phyloP scores from a whole-genome alignment of 2,888 invertebrate species.

The Drosophila recens region DNA sequence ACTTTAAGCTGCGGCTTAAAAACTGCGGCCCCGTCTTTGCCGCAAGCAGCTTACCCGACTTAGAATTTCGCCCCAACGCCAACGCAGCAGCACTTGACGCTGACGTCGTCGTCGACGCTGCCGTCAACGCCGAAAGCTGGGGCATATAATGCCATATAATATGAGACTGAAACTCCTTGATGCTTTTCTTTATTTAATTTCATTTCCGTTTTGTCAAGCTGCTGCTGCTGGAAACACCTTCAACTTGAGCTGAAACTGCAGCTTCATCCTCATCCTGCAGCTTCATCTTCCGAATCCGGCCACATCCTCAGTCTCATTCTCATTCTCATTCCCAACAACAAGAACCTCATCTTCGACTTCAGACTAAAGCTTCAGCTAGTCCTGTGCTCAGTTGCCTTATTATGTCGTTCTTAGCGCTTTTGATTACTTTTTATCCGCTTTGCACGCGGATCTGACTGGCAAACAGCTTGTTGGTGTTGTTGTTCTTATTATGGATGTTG shows the following conservation, averaged over 20 bases:
- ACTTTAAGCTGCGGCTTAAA: constrained; percentile 76
- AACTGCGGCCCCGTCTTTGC: constrained; percentile 42
- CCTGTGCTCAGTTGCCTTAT: constrained; percentile 70
- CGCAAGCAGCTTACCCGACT: constrained; percentile 62
- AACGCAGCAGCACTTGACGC: constrained; percentile 30
- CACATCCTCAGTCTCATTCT: neutral
- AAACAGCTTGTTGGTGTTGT: constrained; percentile 34
- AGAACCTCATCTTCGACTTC: constrained; percentile 19
- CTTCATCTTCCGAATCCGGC: constrained; percentile 3
- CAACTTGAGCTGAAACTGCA: constrained; percentile 38
- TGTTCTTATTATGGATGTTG: neutral
- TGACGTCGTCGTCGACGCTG: constrained; percentile 4
- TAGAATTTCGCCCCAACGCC: constrained; percentile 65
- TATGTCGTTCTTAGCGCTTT: constrained; percentile 80
- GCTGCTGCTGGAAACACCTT: constrained; percentile 53
- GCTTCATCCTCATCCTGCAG: constrained; percentile 4
- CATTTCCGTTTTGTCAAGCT: constrained; percentile 77
- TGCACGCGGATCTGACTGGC: constrained; percentile 66
- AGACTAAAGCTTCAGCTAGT: constrained; percentile 29
- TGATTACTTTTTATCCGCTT: constrained; percentile 81
- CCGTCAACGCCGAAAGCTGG: constrained; percentile 12
- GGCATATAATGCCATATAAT: constrained; percentile 64
- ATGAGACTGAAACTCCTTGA: constrained; percentile 50
- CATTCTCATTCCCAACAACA: constrained; percentile 1
- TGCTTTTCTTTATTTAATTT: constrained; percentile 67